These are phyloP conservation scores for Podarcis cretensis DNA, from an alignment of 2,113 vertebrate genomes.

Conservation along the genomic window DNA sequence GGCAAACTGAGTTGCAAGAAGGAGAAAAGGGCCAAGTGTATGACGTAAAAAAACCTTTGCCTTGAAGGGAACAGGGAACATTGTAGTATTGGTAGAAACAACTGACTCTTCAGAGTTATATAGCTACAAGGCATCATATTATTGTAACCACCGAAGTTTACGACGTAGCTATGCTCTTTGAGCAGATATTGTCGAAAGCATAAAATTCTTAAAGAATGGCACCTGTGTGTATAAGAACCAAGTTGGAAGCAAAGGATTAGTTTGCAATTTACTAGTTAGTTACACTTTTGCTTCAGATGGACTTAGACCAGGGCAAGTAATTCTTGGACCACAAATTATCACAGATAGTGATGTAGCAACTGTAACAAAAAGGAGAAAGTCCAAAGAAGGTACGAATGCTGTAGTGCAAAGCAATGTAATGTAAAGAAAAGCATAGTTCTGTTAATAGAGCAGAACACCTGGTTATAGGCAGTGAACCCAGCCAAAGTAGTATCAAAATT, in stretches of 20 bases:
- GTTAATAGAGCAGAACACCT: neutral
- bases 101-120: neutral
- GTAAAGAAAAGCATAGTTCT: neutral
- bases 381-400: neutral
- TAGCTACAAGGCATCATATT: neutral
- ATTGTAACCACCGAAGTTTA: neutral
- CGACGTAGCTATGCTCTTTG: neutral
- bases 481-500: neutral
- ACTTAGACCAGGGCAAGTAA: neutral
- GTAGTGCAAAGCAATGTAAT: conserved; percentile 7
- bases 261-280: neutral
- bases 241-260: neutral
- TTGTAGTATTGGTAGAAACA: neutral
- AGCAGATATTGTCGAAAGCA: neutral
- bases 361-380: conserved; percentile 17
- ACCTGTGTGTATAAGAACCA: neutral
- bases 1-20: neutral
- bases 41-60: neutral
- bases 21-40: neutral
- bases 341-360: neutral
- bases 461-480: neutral
- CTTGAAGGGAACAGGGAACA: neutral
- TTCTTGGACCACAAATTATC: neutral
- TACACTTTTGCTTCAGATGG: neutral
- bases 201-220: neutral